Evolutionary conservation across 2,797 vertebrate species (phyloP).

Genomic region (Phoeniculus purpureus): DNA sequence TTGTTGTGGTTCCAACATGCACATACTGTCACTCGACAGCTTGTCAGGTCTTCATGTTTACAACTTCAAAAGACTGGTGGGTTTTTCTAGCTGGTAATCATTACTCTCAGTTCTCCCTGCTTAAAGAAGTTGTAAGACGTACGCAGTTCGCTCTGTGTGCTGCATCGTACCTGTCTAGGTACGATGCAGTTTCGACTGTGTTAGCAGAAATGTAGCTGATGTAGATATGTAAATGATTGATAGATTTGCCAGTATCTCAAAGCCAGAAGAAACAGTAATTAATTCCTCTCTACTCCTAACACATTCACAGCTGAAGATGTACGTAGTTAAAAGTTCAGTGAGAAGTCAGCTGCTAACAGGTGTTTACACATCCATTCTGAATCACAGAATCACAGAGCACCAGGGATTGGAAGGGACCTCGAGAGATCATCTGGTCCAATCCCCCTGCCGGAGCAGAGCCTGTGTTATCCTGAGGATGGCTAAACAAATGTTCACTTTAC

Average conservation of each 20-base stretch:
- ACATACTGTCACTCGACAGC: not conserved
- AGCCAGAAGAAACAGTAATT: not conserved
- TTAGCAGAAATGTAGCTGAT: not conserved
- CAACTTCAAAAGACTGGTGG: not conserved
- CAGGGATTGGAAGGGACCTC: too few species aligned
- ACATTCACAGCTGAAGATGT: not conserved
- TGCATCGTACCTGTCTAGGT: not conserved
- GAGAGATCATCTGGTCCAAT: too few species aligned
- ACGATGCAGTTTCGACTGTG: not conserved
- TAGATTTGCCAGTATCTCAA: rapidly evolving
- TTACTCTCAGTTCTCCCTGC: not conserved
- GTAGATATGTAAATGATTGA: not conserved
- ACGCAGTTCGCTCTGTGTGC: not conserved
- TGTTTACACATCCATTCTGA: not conserved
- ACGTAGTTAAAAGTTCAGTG: not conserved
- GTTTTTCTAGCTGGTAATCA: not conserved
- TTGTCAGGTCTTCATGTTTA: not conserved
- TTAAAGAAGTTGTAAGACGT: not conserved
- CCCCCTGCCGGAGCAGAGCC: not conserved
- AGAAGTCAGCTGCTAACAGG: not conserved
- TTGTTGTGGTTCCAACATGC: not conserved
- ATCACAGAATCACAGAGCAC: not conserved
- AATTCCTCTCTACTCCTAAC: not conserved
- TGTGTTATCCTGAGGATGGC: not conserved
- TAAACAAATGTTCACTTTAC: not conserved